Percentiles rank a stretch among this genome's conserved stretches.
Evolutionary conservation across 2,888 invertebrate genomes (phyloP).

Genomic region (Dasypolia templi): DNA sequence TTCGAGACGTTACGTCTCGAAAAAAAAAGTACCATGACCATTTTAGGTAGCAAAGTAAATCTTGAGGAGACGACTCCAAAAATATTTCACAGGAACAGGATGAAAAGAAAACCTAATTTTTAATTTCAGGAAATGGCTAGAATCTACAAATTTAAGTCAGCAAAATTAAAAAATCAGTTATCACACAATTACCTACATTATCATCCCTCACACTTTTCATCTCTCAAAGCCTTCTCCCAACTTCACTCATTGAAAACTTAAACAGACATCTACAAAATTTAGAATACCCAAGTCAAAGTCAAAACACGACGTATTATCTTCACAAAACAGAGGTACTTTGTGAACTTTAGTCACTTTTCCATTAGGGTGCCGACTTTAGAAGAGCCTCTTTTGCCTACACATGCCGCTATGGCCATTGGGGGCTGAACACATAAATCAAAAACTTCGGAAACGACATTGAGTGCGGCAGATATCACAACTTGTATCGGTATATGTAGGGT

Average conservation of each 20-base stretch:
- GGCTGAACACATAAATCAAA: conserved; percentile 80
- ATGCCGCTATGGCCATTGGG: conserved; percentile 51
- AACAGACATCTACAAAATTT: conserved; percentile 10
- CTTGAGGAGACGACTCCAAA: too few relatives aligned
- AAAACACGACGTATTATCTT: conserved; percentile 53
- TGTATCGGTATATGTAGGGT: conserved; percentile 55
- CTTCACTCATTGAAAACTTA: conserved; percentile 5
- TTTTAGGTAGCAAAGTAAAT: too few relatives aligned
- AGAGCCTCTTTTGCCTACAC: conserved; percentile 41
- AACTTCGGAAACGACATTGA: conserved; percentile 81
- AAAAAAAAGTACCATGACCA: too few relatives aligned
- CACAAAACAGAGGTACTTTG: conserved; percentile 51
- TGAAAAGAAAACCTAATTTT: too few relatives aligned
- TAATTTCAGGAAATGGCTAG: too few relatives aligned
- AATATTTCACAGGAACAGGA: too few relatives aligned
- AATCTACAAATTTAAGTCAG: too few relatives aligned
- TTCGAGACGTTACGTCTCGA: too few relatives aligned
- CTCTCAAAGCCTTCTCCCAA: background rate
- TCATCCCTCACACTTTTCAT: background rate
- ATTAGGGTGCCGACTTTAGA: conserved; percentile 52
- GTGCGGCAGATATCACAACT: conserved; percentile 61
- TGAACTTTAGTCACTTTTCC: conserved; percentile 60
- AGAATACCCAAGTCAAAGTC: conserved; percentile 18
- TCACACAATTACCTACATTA: background rate
- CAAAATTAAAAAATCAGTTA: too few relatives aligned